Conservation (phyloP, 30 jellyfish, hydroid and myxozoan species). For the Nemopilema nomurai region DNA sequence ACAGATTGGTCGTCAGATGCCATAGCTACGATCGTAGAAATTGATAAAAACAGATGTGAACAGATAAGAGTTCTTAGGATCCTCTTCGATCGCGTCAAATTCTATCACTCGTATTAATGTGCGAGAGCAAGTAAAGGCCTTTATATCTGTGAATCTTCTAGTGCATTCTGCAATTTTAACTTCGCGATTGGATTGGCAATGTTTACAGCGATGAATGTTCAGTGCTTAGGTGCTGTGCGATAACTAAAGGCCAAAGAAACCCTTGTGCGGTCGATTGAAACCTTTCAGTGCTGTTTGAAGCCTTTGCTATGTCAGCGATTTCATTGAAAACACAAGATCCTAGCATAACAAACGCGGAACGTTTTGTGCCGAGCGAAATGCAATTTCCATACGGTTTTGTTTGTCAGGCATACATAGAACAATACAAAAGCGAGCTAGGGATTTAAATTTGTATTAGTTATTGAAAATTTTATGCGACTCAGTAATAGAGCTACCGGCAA, state of each 20-base stretch:
- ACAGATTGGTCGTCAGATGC: conserved; percentile 60
- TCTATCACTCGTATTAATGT: neutral
- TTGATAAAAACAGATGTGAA: neutral
- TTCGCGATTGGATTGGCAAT: neutral
- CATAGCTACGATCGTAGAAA: conserved; percentile 46
- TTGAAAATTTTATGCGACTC: conserved; percentile 33
- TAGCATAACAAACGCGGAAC: conserved; percentile 44
- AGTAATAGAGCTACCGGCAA: conserved; percentile 53
- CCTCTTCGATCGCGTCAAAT: neutral
- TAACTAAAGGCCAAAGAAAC: conserved; percentile 53
- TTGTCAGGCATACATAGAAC: conserved; percentile 40
- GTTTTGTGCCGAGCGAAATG: conserved; percentile 33
- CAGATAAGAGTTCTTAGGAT: neutral
- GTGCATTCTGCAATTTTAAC: neutral
- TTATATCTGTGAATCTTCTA: neutral
- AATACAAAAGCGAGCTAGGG: conserved; percentile 50
- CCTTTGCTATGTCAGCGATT: conserved; percentile 75
- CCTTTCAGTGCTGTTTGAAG: conserved; percentile 49
- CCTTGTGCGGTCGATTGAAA: conserved; percentile 67
- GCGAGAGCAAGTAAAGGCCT: neutral
- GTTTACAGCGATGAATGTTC: neutral
- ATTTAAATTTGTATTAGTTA: conserved; percentile 47
- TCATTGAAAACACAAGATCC: conserved; percentile 26
- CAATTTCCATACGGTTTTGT: conserved; percentile 51
- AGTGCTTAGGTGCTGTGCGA: conserved; percentile 55